phyloP scores from a whole-genome alignment of 2,113 vertebrate genomes.

The Amblyopsis rosae region DNA sequence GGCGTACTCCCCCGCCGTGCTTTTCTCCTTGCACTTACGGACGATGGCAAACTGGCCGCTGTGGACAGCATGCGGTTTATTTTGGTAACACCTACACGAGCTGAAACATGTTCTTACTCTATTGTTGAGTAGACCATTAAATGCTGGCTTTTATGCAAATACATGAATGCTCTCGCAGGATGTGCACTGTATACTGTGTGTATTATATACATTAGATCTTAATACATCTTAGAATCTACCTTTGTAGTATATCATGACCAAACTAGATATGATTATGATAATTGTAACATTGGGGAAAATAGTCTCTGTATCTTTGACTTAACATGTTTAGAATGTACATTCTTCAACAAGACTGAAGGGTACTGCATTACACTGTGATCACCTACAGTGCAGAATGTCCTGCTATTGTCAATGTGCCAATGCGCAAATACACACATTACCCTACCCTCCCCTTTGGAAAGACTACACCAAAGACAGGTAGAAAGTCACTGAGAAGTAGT shows the following conservation, averaged over 20 bases:
- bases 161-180: no score
- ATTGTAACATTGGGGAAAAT: not conserved
- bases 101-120: no score
- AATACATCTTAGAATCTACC: not conserved
- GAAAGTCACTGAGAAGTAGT: constrained; percentile 50
- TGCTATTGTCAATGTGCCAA: not conserved
- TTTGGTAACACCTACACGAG: no score
- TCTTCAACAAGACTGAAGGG: not conserved
- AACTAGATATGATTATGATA: no score
- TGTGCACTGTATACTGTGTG: not conserved
- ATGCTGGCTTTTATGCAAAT: no score
- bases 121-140: no score
- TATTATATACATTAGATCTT: not conserved
- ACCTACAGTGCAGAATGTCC: not conserved
- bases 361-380: not conserved
- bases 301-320: not conserved
- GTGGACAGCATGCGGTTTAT: not conserved
- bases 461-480: constrained; percentile 30
- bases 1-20: constrained; percentile 82
- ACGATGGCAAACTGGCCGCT: constrained; percentile 97
- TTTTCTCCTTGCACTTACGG: constrained; percentile 90
- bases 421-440: not conserved
- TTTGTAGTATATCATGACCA: no score
- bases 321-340: no score
- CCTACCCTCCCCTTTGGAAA: constrained; percentile 12